phyloP scores from a whole-genome alignment of 2,797 vertebrate species.

The Enteromius afrohamiltoni region DNA sequence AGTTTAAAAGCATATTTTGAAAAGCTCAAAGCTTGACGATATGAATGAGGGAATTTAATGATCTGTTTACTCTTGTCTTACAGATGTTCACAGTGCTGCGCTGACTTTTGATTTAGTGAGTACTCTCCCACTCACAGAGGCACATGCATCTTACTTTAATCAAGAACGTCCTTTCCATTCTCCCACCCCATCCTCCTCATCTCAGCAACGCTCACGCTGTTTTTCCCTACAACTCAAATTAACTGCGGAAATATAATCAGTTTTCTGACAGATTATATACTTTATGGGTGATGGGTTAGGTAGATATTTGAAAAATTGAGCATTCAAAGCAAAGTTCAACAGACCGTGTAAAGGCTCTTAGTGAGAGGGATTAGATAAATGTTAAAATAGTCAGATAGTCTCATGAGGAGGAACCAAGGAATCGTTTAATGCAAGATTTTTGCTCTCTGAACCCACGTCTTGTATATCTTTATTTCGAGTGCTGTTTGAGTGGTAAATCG shows the following conservation, averaged over 20 bases:
- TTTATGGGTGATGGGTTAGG: constrained; percentile 80
- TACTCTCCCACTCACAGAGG: constrained; percentile 73
- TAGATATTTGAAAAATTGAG: constrained; percentile 77
- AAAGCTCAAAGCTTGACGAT: constrained; percentile 40
- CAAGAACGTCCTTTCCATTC: constrained; percentile 68
- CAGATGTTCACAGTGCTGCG: constrained; percentile 65
- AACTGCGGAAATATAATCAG: constrained; percentile 74
- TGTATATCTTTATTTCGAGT: constrained; percentile 65
- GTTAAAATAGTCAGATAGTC: constrained; percentile 44
- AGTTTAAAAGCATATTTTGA: constrained; percentile 26
- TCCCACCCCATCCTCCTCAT: constrained; percentile 43
- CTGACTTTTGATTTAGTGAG: constrained; percentile 77
- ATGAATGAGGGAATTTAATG: constrained; percentile 67
- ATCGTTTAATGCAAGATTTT: constrained; percentile 55
- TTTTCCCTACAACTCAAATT: constrained; percentile 69
- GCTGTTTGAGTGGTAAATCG: constrained; percentile 40
- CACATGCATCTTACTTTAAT: constrained; percentile 78
- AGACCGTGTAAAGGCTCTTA: constrained; percentile 61
- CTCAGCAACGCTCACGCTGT: constrained; percentile 56
- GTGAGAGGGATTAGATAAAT: constrained; percentile 4
- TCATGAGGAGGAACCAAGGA: constrained; percentile 65
- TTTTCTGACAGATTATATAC: constrained; percentile 75
- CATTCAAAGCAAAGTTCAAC: constrained; percentile 59
- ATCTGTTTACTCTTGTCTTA: constrained; percentile 72
- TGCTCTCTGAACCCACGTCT: constrained; percentile 67